phyloP scores from a whole-genome alignment of 2,113 vertebrate species.

The Macrotus californicus region DNA sequence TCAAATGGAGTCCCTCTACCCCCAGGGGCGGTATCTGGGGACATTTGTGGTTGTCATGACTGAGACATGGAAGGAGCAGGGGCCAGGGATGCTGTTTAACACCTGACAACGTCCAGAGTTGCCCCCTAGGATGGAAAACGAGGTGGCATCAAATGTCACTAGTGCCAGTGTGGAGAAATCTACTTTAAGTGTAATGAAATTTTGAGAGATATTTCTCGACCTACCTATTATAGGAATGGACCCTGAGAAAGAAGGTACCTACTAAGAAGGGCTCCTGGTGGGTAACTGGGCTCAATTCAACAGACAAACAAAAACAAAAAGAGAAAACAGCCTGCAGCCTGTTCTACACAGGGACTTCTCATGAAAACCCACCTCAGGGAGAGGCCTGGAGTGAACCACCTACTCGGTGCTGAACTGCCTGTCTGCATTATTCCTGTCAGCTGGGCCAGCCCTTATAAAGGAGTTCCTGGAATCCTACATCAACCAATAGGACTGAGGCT shows the following conservation, averaged over 20 bases:
- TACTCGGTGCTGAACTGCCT: background rate
- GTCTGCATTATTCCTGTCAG: background rate
- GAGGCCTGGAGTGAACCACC: background rate
- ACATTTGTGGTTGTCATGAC: background rate
- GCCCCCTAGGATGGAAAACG: background rate
- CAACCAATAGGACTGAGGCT: background rate
- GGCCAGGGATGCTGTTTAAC: background rate
- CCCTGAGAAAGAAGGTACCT: background rate
- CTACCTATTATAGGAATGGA: background rate
- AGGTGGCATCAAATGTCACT: background rate
- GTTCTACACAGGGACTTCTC: background rate
- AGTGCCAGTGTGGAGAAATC: background rate
- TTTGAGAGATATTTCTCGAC: background rate
- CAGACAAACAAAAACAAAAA: background rate
- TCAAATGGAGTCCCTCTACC: background rate
- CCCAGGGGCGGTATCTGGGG: background rate
- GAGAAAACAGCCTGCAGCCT: background rate
- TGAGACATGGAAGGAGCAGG: background rate
- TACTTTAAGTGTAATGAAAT: background rate
- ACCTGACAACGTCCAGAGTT: background rate
- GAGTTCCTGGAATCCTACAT: background rate
- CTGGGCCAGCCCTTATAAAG: background rate
- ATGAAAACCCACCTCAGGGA: background rate
- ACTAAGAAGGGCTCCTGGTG: background rate
- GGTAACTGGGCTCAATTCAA: background rate